These are phyloP conservation scores for Antrozous pallidus DNA, from an alignment of 2,797 vertebrate species.

Conservation along the genomic window DNA sequence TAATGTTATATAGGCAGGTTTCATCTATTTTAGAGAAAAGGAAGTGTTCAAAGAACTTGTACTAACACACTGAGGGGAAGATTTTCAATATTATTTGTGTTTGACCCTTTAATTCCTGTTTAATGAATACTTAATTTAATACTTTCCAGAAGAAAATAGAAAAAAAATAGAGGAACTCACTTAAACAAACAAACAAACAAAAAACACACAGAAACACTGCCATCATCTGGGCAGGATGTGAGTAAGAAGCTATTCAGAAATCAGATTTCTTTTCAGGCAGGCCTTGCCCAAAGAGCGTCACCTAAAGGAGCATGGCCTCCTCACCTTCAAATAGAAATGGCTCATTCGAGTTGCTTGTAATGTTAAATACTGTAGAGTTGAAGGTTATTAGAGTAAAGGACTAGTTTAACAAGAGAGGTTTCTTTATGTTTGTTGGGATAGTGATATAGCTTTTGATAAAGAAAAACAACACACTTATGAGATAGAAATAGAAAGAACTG, in stretches of 20 bases:
- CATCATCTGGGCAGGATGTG: constrained; percentile 40
- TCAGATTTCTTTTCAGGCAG: not conserved
- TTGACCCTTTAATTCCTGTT: not conserved
- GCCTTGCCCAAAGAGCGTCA: not conserved
- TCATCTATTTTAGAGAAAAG: not conserved
- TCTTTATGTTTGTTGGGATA: not conserved
- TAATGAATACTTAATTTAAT: not conserved
- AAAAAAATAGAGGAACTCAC: not conserved
- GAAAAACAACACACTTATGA: not conserved
- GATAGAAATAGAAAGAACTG: not conserved
- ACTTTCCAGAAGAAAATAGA: not conserved
- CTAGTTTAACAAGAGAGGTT: not conserved
- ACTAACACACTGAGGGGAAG: not conserved
- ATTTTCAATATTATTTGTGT: constrained; percentile 21
- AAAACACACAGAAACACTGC: not conserved
- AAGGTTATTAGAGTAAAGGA: not conserved
- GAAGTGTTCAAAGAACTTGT: not conserved
- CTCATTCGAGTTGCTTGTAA: not conserved
- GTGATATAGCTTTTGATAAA: not conserved
- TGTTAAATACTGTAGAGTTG: not conserved
- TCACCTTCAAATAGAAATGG: not conserved
- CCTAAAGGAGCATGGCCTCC: not conserved
- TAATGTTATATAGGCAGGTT: not conserved
- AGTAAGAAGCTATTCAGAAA: constrained; percentile 29
- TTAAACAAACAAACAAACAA: not conserved